A percentile compares a stretch with the other conserved stretches of the same genome.
Evolutionary conservation across 2,113 vertebrate genomes (phyloP).

Genomic region (Bolborhynchus lineola): DNA sequence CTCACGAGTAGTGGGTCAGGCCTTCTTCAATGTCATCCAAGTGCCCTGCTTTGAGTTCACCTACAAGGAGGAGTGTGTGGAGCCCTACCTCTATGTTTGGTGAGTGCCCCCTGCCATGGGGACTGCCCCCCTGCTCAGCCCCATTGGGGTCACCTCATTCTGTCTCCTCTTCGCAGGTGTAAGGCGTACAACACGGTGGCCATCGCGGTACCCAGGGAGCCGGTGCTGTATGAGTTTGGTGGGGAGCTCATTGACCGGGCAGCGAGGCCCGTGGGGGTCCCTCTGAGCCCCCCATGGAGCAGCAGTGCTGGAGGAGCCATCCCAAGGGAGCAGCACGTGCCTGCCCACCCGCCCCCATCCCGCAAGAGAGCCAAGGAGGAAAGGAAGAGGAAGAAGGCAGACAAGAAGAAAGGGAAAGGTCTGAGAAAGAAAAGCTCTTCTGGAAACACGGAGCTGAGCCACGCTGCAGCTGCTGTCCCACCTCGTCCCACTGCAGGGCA

Average conservation of each 20-base stretch:
- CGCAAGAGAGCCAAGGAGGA: slow-evolving; percentile 46
- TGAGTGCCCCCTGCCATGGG: slow-evolving; percentile 62
- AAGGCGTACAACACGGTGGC: slow-evolving; percentile 82
- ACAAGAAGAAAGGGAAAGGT: slow-evolving; percentile 72
- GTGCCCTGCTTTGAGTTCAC: slow-evolving; percentile 86
- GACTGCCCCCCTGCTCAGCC: accelerated
- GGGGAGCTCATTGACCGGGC: slow-evolving; percentile 81
- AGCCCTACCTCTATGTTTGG: slow-evolving; percentile 89
- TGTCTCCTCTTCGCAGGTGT: slow-evolving; percentile 74
- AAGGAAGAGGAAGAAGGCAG: slow-evolving; percentile 66
- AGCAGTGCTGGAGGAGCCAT: accelerated
- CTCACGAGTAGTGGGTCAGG: slow-evolving; percentile 84
- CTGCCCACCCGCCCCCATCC: not conserved
- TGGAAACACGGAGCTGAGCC: not conserved
- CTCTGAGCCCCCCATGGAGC: not conserved
- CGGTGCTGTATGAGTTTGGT: slow-evolving; percentile 83
- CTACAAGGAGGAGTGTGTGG: slow-evolving; percentile 84
- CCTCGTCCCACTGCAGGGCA: not conserved
- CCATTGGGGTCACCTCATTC: not conserved
- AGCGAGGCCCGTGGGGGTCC: slow-evolving; percentile 26
- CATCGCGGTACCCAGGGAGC: slow-evolving; percentile 80
- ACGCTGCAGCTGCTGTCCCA: accelerated
- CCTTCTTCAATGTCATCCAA: slow-evolving; percentile 88
- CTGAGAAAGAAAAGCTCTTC: slow-evolving; percentile 60
- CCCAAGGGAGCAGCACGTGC: accelerated